These are phyloP conservation scores for Triplophysa rosa DNA, from an alignment of 2,113 vertebrate species.

Conservation along the genomic window DNA sequence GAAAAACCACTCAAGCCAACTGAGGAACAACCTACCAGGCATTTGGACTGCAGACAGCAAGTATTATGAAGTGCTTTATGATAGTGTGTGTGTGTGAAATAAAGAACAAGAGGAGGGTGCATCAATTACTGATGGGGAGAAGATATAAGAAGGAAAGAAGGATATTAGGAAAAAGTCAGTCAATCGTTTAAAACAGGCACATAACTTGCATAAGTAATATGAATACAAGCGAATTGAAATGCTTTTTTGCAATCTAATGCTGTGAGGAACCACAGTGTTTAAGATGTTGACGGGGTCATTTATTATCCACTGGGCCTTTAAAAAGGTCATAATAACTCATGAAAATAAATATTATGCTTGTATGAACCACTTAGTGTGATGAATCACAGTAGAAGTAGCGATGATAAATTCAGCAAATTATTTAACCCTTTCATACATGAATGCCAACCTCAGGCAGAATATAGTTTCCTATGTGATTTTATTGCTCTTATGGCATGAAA, in stretches of 20 bases:
- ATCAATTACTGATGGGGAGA: background rate
- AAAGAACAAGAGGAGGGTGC: background rate
- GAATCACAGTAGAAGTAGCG: background rate
- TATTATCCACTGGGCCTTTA: background rate
- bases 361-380: background rate
- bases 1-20: conserved; percentile 30
- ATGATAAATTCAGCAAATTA: background rate
- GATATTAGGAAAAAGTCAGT: background rate
- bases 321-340: conserved; percentile 22
- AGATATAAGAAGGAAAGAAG: background rate
- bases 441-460: too few species aligned
- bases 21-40: conserved; percentile 21
- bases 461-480: too few species aligned
- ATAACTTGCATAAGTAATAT: too few species aligned
- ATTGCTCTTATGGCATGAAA: too few species aligned
- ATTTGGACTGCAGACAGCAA: background rate
- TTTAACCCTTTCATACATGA: background rate
- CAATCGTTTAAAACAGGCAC: too few species aligned
- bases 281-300: background rate
- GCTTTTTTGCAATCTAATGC: background rate
- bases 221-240: too few species aligned
- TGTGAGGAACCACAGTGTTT: background rate
- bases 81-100: background rate
- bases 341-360: background rate
- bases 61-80: background rate